Evolutionary conservation across 2,797 vertebrate species (phyloP), one percentile per base, ranked within the genome.

Genomic region (Cyprinodon diabolis): DNA sequence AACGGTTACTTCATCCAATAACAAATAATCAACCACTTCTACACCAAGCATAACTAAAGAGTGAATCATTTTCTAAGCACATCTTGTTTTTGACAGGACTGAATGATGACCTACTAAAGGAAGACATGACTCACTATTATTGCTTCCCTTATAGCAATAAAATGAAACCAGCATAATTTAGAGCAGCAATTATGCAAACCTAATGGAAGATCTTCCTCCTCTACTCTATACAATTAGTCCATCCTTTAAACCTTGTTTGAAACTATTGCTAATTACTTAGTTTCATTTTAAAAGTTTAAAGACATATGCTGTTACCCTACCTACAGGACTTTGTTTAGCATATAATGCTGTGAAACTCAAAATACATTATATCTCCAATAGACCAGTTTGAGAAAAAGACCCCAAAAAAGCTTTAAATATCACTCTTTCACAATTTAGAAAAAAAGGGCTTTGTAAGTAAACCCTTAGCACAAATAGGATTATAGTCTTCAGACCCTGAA

Each of bases 401-500:
- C 1, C 2, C 30, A 57, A 15, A 17, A 8, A 17, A 58, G 19
- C 19, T 47, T n/a, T 23, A 65, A 14, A 23, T 65, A 14, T 47
- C 1, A 65, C n/a, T 47, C 6, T 47, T 7, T 65, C 43, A 65
- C 62, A 15, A 23, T 21, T 14, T 23, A 21, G n/a, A 45, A 63
- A 12, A n/a, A n/a, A 30, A 30, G 30, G 40, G n/a, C 10, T 43
- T 63, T 43, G 19, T 19, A 19, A 45, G 35, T 21, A 47, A 63
- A 5, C 58, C 23, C 6, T 60, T 15, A 43, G 17, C 19, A 4
- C 35, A 35, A 48, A 35, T 60, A 21, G 9, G 54, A 58, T 2
- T 45, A 63, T 47, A 47, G 30, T 15, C 0, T 13, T 19, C 51
- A 80, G 90, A 99, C 98, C 97, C 97, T 95, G 89, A 99, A 99